These are phyloP conservation scores for Torymus auratus DNA, from an alignment of 2,888 invertebrate genomes.

Conservation along the genomic window DNA sequence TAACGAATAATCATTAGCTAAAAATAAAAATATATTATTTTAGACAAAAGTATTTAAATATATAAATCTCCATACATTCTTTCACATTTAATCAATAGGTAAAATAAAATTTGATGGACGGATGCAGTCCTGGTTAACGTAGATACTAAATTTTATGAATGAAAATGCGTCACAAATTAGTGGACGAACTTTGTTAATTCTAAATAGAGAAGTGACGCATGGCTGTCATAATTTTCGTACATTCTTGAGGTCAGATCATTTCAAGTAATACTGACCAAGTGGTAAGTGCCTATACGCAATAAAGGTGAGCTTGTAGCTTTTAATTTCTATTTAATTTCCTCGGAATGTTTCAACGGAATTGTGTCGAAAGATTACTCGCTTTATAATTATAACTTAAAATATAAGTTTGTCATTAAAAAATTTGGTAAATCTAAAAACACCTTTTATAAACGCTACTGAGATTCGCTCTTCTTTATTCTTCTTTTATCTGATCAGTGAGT, in stretches of 20 bases:
- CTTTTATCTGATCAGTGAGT: slow-evolving; percentile 41
- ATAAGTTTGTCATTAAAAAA: slow-evolving; percentile 13
- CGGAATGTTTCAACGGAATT: slow-evolving; percentile 38
- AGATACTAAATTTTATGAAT: slow-evolving; percentile 29
- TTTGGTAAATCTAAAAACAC: slow-evolving; percentile 28
- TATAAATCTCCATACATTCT: neutral
- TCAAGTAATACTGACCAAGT: slow-evolving; percentile 63
- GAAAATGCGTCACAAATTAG: slow-evolving; percentile 27
- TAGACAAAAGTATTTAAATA: slow-evolving; percentile 18
- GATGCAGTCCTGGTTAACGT: slow-evolving; percentile 50
- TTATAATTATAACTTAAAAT: slow-evolving; percentile 14
- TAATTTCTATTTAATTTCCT: slow-evolving; percentile 30
- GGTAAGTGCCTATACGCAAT: slow-evolving; percentile 49
- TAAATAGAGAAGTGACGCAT: slow-evolving; percentile 33
- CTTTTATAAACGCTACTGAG: slow-evolving; percentile 17
- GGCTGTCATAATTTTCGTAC: slow-evolving; percentile 7
- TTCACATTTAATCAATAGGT: slow-evolving; percentile 13
- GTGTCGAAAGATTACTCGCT: slow-evolving; percentile 12
- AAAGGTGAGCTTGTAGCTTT: slow-evolving; percentile 36
- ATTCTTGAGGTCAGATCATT: slow-evolving; percentile 60
- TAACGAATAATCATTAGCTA: slow-evolving; percentile 21
- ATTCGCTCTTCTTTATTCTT: slow-evolving; percentile 49
- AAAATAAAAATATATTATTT: slow-evolving; percentile 6
- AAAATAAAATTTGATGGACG: slow-evolving; percentile 27
- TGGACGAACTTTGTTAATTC: slow-evolving; percentile 41